These are phyloP conservation scores for Dasysyrphus tricinctus DNA, from an alignment of 2,888 invertebrate species.

Conservation along the genomic window DNA sequence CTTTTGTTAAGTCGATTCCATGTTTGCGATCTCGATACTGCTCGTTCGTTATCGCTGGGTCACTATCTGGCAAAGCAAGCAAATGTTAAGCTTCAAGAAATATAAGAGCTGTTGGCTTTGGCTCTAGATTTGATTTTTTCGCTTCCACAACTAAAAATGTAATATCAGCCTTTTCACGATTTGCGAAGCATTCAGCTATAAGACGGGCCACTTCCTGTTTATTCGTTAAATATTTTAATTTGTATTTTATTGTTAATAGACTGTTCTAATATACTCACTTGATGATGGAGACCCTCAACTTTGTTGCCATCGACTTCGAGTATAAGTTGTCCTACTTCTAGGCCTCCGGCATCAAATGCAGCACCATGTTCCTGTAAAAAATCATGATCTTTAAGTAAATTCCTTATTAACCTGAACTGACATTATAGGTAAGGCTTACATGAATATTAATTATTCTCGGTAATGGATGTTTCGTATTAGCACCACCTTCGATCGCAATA, in stretches of 20 bases:
- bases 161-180: conserved; percentile 93
- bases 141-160: conserved; percentile 97
- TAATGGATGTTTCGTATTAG: conserved; percentile 96
- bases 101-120: conserved; percentile 94
- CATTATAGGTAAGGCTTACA: conserved; percentile 86
- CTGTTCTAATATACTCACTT: conserved; percentile 80
- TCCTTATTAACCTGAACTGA: background rate
- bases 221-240: background rate
- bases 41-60: conserved; percentile 79
- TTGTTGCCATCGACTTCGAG: conserved; percentile 94
- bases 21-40: conserved; percentile 78
- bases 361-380: conserved; percentile 94
- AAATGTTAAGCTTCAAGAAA: conserved; percentile 97
- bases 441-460: conserved; percentile 98
- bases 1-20: conserved; percentile 83
- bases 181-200: conserved; percentile 96
- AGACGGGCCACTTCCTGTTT: conserved; percentile 91
- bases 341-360: conserved; percentile 95
- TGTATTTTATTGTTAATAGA: background rate
- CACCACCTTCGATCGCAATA: conserved; percentile 98
- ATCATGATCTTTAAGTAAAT: background rate
- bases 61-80: conserved; percentile 93
- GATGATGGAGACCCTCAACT: conserved; percentile 92
- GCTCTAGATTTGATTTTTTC: conserved; percentile 95
- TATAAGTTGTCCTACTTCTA: conserved; percentile 97